Base-by-base conservation (phyloP, 2,797 vertebrate genomes). In the Anableps anableps region DNA sequence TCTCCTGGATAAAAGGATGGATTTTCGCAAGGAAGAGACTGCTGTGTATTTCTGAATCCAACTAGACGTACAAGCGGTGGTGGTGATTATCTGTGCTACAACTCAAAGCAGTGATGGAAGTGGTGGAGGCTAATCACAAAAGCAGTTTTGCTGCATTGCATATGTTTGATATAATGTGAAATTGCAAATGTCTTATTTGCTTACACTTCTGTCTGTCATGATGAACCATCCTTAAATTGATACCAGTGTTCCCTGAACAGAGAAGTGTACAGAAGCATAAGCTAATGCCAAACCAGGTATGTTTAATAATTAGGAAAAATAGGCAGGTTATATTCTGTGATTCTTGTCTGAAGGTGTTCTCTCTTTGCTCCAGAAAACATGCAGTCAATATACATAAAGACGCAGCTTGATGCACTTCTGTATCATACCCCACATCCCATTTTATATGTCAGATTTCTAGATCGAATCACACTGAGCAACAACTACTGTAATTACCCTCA, bases 401-500 rank as follows among this genome's bases (percentile, higher is more conserved):
- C 36, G 36, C 29, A 10, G 50, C 62, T 70, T 34, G 31, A 80
- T 36, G 45, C 23, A 38, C 21, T 38, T 29, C n/a, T 58, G 29
- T 45, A 47, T 73, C 19, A 64, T 41, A 71, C 34, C 53, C 71
- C 16, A 60, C 10, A 68, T 73, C 11, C 41, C n/a, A 71, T 60
- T 75, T 75, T 41, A 41, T 31, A 16, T 48, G n/a, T 75, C 41
- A 68, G 13, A 38, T 68, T 82, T 60, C 50, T 72, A 16, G 11
- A 81, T 51, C 51, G 10, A 29, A 74, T 75, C 72, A 68, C 36
- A 76, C 62, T 5, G 29, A 29, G 29, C 21, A 70, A n/a, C 66
- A 78, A 83, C 72, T 66, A 64, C 60, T 64, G 31, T 78, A 77
- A 85, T 81, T 75, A 79, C 50, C 72, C 51, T 74, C 19, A 58